These are phyloP conservation scores for Peromyscus melanophrys DNA, from an alignment of 2,797 vertebrate species.

Conservation along the genomic window DNA sequence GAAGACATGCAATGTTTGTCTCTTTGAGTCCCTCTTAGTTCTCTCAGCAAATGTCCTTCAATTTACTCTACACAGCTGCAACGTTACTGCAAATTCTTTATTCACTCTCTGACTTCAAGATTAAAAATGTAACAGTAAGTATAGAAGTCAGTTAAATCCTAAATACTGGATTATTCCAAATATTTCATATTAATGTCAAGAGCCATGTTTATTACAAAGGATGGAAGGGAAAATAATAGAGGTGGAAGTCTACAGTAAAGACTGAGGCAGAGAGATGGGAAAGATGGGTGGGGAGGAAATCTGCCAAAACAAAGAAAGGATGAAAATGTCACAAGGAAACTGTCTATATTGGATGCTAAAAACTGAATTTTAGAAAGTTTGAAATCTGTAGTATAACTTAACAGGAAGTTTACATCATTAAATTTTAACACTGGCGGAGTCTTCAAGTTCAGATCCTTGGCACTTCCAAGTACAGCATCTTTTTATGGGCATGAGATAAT, in stretches of 20 bases:
- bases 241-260: too few species aligned
- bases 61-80: neutral
- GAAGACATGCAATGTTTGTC: neutral
- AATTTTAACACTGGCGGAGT: neutral
- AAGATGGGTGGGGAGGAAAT: neutral
- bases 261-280: neutral
- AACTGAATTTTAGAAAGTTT: neutral
- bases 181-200: neutral
- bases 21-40: neutral
- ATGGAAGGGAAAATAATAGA: neutral
- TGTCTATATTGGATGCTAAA: neutral
- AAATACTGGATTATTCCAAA: neutral
- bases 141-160: neutral
- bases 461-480: neutral
- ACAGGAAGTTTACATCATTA: neutral
- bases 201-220: neutral
- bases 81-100: neutral
- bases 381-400: neutral
- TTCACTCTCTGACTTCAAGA: neutral
- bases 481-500: constrained; percentile 34
- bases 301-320: neutral
- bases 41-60: neutral
- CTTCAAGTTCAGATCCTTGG: neutral
- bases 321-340: neutral
- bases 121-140: neutral